Conservation (phyloP, 2,888 invertebrate genomes). For the Trachelus iudaicus region DNA sequence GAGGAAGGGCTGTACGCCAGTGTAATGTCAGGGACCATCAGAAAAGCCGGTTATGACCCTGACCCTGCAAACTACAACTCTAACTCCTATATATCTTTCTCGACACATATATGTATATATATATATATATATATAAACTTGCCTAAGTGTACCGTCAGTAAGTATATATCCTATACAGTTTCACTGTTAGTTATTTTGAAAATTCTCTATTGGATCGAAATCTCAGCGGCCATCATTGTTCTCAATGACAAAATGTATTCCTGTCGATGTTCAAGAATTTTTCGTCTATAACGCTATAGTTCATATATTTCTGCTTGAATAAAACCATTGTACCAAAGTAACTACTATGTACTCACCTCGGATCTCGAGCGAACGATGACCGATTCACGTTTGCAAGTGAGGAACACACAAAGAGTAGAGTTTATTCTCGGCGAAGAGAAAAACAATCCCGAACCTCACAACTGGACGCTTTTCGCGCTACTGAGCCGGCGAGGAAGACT, state of each 20-base stretch:
- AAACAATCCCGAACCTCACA: constrained; percentile 4
- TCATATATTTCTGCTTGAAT: not conserved
- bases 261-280: not conserved
- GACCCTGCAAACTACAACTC: not conserved
- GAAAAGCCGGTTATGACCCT: not conserved
- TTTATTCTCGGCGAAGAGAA: not conserved
- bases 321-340: not conserved
- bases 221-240: not conserved
- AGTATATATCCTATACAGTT: not conserved
- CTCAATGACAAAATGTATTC: not conserved
- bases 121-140: not conserved
- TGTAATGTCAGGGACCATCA: not conserved
- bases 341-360: not conserved
- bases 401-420: constrained; percentile 1
- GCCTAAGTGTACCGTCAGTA: not conserved
- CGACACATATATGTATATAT: too few relatives aligned
- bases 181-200: not conserved
- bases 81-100: not conserved
- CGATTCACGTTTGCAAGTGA: not conserved
- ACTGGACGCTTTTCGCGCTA: constrained; percentile 8
- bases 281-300: not conserved
- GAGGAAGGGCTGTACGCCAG: not conserved
- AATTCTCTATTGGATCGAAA: not conserved
- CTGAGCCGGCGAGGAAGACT: constrained; percentile 4
- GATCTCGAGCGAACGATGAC: not conserved